Base-by-base conservation (phyloP, 2,113 vertebrate species). In the Isurus oxyrinchus region DNA sequence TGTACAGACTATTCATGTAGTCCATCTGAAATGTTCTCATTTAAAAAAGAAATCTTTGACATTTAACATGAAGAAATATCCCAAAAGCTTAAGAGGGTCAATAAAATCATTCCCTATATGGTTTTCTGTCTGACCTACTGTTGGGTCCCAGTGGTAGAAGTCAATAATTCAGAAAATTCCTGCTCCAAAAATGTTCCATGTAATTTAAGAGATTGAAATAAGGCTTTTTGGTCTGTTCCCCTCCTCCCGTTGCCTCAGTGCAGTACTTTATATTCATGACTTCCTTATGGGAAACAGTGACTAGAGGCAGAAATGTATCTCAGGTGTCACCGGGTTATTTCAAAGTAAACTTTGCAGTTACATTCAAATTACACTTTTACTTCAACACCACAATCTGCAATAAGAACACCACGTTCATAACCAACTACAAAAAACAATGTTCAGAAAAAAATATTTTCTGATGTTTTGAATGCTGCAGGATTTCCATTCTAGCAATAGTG, bases 101-200 rank as follows among this genome's bases (percentile, higher is more conserved):
- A 72, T 55, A 31, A 31, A 31, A 72, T 95, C 44, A 35, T 72
- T 95, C 23, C 49, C 0, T 25, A 21, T 67, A 35, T 95, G 69
- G 53, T 72, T 72, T 67, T 72, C 72, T 95, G 19, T 44, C 23
- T 72, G 27, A 49, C 66, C 11, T 27, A 69, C 94, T 95, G 16
- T 66, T 23, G 44, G 21, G 63, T 95, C n/a, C 66, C 40, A 53
- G 19, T 94, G 59, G 93, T 49, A 69, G 40, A 8, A 95, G 40
- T 72, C 67, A 16, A 27, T 95, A 13, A n/a, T 23, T 95, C 76
- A 53, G 94, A 95, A 95, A 95, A 72, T 95, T 95, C 44, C n/a
- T 25, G 5, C 63, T 72, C 16, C 27, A 53, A 49, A 8, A 55
- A 49, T 72, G 14, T 49, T 72, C 23, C 23, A 35, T 76, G 40